phyloP scores from a whole-genome alignment of 2,888 invertebrate genomes.

The Lycophotia porphyrea region DNA sequence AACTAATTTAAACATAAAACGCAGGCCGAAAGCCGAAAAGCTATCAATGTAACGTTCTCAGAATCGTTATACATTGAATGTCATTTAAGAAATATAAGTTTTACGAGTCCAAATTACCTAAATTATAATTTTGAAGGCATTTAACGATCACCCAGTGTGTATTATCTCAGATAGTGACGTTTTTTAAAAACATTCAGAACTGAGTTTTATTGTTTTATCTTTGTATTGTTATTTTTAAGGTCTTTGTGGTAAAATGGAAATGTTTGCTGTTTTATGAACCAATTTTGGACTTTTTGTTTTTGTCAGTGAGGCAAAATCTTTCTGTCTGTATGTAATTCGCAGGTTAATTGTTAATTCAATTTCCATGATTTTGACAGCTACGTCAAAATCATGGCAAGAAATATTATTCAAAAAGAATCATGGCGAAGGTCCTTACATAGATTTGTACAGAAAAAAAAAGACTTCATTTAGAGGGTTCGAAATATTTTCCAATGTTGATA shows the following conservation, averaged over 20 bases:
- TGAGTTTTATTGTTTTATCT: conserved; percentile 13
- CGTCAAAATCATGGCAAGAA: too few species aligned
- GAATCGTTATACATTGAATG: conserved; percentile 74
- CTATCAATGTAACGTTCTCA: conserved; percentile 66
- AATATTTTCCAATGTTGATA: too few species aligned
- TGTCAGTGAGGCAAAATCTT: not conserved
- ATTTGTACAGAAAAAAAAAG: too few species aligned
- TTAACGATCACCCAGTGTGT: conserved; percentile 66
- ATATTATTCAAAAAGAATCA: too few species aligned
- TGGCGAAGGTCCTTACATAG: too few species aligned
- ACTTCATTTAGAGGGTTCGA: too few species aligned
- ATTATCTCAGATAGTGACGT: conserved; percentile 61
- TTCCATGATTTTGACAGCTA: too few species aligned
- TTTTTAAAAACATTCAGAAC: conserved; percentile 38
- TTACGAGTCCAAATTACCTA: conserved; percentile 80
- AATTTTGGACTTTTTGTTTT: conserved; percentile 22
- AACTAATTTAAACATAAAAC: conserved; percentile 43
- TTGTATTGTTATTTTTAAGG: conserved; percentile 36
- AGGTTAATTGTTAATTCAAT: not conserved
- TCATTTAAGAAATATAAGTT: conserved; percentile 76
- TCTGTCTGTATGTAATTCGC: not conserved
- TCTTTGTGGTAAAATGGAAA: conserved; percentile 9
- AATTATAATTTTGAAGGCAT: conserved; percentile 76
- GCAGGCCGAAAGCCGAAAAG: conserved; percentile 48
- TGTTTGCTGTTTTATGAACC: conserved; percentile 35